Evolutionary conservation across 2,797 vertebrate genomes (phyloP), one percentile per base, ranked within the genome.

Genomic region (Aeoliscus strigatus): DNA sequence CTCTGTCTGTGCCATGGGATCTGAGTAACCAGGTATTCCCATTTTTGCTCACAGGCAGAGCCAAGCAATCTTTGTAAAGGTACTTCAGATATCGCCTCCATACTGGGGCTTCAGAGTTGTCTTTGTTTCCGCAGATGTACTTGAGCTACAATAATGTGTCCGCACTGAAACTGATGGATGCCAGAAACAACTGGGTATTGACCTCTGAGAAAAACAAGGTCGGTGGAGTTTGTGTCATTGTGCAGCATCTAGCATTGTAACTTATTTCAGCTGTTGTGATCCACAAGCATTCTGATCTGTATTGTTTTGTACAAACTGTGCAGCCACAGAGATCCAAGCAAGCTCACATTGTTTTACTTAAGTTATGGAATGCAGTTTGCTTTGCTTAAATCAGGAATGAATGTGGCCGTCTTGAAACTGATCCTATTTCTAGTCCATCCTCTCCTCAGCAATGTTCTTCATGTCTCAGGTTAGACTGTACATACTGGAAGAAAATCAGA

Each of bases 101-200:
- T 14, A 12, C 50, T 53, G n/a, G 23, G 43, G 24, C 14, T 30
- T 39, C 9, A 57, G 26, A 1, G 16, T 21, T 6, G n/a, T n/a
- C 13, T 31, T 47, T 61, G 8, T 39, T 49, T 63, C 41, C 63
- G 32, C 49, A 98, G 95, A 91, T 98, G 51, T 98, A 94, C 71
- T 84, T 98, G 73, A 98, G 95, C 86, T 98, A 93, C 83, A 97
- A 97, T 85, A 98, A 98, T 0, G 91, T 97, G 36, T 95, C 92
- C 1, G 93, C 95, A 0, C 86, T 98, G 71, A 98, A 95, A 84
- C 90, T 88, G 27, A 86, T 98, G 1, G 86, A 92, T 37, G 87
- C 93, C 67, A 92, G 90, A 66, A 86, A 82, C 5, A 86, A 91
- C 85, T 98, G 96, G 95, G 79, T 66, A 1, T 89, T 96, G 5